Conservation (phyloP, 2,113 vertebrate species). For the Pontoporia blainvillei region DNA sequence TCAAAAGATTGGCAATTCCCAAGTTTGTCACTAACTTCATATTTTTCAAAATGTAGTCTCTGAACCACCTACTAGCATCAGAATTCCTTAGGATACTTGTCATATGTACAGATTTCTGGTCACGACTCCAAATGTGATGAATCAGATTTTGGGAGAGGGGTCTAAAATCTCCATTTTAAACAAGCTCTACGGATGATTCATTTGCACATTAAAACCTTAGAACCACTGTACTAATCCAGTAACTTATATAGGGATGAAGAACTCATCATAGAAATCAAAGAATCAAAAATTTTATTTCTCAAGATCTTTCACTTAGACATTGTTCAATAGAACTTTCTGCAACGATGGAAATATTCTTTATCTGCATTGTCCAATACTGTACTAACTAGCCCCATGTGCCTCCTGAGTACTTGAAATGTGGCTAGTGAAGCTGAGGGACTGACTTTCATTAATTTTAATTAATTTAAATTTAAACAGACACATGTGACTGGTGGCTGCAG, state of each 20-base stretch:
- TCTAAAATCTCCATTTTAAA: slow-evolving; percentile 6
- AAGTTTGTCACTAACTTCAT: background rate
- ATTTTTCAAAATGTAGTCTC: background rate
- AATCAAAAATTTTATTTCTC: background rate
- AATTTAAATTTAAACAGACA: background rate
- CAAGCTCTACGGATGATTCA: background rate
- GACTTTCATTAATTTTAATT: background rate
- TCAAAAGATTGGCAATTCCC: background rate
- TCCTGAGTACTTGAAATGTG: background rate
- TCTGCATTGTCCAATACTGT: background rate
- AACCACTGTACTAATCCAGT: background rate
- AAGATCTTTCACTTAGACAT: background rate
- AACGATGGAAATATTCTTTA: background rate
- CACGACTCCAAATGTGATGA: background rate
- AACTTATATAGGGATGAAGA: background rate
- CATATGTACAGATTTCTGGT: background rate
- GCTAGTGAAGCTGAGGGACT: background rate
- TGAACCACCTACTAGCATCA: background rate
- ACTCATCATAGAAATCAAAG: background rate
- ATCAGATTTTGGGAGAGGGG: background rate
- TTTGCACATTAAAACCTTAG: background rate
- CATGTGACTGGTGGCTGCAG: background rate
- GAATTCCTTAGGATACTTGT: background rate
- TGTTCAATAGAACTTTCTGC: background rate
- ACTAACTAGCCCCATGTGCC: background rate